Evolutionary conservation across 1,140 invertebrate species (phyloP), one percentile per base, ranked within the genome.

Genomic region (Drosophila punjabiensis): DNA sequence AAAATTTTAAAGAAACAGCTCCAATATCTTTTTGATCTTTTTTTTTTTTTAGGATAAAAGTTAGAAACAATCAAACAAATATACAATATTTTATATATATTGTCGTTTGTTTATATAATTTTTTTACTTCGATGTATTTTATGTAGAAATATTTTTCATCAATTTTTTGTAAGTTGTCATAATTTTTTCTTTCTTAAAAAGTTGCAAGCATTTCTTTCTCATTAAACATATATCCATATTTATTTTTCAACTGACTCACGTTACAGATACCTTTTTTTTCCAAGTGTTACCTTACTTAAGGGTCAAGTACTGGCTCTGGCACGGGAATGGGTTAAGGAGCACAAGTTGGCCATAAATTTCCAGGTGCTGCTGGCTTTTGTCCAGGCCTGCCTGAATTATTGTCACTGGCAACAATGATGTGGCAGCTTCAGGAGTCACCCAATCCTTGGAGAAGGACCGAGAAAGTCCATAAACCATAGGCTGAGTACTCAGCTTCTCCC

Each of bases 331-430:
- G 69, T 52, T 53, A 74, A 53, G 55, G 45, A 43, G 53, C 55
- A 74, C 70, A 45, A 70, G 30, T 59, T 39, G 69, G 55, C 9
- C 69, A 73, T 74, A 74, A 74, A 74, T 74, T 74, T 74, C 45
- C 70, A 74, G 70, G 70, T 74, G 70, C 37, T 74, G 37, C 32
- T 62, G 68, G 68, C 70, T 74, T 74, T 74, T 74, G 68, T 74
- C 37, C 69, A 39, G 64, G 35, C 30, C 47, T 47, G 50, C 70
- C 70, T 74, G 70, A 74, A 74, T 74, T 74, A 74, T 74, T 74
- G 70, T 74, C 70, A 74, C 70, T 71, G 70, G 70, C 68, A 74
- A 74, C 70, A 74, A 74, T 74, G 70, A 74, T 74, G 70, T 74
- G 70, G 55, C 70, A 73, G 68, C 70, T 73, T 61, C 70, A 53